Evolutionary conservation across 37 sponge, comb jelly and placozoan genomes (phyloP).

Genomic region (Tethya wilhelma): DNA sequence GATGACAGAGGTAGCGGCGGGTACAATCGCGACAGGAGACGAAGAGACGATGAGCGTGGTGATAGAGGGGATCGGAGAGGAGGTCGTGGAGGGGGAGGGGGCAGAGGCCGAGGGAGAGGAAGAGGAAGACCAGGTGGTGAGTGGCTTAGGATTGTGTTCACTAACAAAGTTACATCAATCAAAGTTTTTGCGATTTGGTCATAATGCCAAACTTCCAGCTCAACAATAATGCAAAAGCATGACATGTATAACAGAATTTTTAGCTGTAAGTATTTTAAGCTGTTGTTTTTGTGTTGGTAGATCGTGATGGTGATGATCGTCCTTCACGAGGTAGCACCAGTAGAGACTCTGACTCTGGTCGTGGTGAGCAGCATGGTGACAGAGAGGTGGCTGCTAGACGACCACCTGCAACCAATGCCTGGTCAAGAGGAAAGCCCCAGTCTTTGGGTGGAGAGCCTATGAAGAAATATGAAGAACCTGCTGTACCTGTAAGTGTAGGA

Average conservation of each 20-base stretch:
- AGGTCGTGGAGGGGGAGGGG: not conserved
- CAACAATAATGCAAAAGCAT: too few species aligned
- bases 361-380: too few species aligned
- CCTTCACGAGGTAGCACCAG: not conserved
- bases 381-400: not conserved
- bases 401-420: conserved; percentile 15
- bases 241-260: too few species aligned
- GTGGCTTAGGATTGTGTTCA: not conserved
- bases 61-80: conserved; percentile 1
- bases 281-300: not conserved
- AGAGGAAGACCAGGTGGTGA: not conserved
- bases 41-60: conserved; percentile 11
- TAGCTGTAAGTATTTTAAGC: too few species aligned
- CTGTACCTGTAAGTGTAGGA: conserved; percentile 3
- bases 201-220: too few species aligned
- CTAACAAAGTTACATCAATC: not conserved
- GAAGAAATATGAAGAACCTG: conserved; percentile 41
- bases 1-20: not conserved
- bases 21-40: not conserved
- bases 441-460: not conserved
- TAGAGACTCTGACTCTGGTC: not conserved
- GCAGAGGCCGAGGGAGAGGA: not conserved
- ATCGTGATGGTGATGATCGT: not conserved
- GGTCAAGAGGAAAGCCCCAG: conserved; percentile 38
- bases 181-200: not conserved